These are phyloP conservation scores for Pangasianodon hypophthalmus DNA, from an alignment of 2,113 vertebrate genomes.

Conservation along the genomic window DNA sequence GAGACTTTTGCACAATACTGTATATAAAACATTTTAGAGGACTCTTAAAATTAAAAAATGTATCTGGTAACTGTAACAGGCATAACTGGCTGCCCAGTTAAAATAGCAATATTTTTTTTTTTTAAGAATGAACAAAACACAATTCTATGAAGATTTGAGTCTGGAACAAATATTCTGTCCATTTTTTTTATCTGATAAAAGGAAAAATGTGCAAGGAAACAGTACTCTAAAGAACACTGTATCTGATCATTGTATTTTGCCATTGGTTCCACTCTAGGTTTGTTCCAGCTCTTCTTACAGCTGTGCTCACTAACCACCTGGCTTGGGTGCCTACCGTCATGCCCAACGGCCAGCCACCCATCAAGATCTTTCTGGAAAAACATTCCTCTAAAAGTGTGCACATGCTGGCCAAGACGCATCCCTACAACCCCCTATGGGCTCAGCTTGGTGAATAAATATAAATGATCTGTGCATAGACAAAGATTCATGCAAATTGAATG, in stretches of 20 bases:
- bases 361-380: slow-evolving; percentile 97
- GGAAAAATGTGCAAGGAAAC: neutral
- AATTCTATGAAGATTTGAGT: neutral
- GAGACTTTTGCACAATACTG: no score
- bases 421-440: slow-evolving; percentile 97
- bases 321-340: slow-evolving; percentile 99
- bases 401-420: slow-evolving; percentile 96
- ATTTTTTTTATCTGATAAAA: neutral
- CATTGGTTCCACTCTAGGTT: slow-evolving; percentile 77
- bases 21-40: no score
- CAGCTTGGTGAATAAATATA: slow-evolving; percentile 82
- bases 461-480: neutral
- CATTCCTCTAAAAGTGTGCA: slow-evolving; percentile 97
- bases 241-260: neutral
- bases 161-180: neutral
- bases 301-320: slow-evolving; percentile 94
- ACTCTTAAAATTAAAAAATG: neutral
- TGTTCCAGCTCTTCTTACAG: slow-evolving; percentile 93
- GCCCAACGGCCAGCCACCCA: slow-evolving; percentile 96
- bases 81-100: no score
- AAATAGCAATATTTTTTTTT: no score
- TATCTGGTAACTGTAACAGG: neutral
- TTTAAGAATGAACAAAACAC: neutral
- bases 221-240: neutral
- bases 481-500: neutral